Evolutionary conservation across 2,888 invertebrate species (phyloP).

Genomic region (Drosophila emarginata): DNA sequence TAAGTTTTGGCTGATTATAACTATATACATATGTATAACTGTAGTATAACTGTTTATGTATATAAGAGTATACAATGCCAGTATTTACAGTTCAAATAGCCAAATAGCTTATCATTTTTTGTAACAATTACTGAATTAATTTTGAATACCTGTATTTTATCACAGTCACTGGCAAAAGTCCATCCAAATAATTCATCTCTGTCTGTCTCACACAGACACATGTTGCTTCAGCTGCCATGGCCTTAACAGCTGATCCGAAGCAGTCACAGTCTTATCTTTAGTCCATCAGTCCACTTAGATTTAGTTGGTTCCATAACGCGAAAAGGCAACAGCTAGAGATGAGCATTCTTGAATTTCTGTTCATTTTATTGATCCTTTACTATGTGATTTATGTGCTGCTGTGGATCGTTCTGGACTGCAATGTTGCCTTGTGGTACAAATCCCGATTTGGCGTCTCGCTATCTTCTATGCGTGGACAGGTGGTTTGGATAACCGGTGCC

Average conservation of each 20-base stretch:
- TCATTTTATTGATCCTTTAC: conserved; percentile 81
- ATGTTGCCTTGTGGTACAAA: conserved; percentile 84
- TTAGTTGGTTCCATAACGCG: conserved; percentile 16
- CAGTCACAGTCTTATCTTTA: conserved; percentile 22
- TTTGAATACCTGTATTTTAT: background rate
- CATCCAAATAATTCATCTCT: background rate
- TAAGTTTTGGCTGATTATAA: too few species aligned
- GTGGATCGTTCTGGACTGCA: conserved; percentile 85
- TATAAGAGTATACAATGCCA: too few species aligned
- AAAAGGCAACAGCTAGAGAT: conserved; percentile 56
- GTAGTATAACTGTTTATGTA: too few species aligned
- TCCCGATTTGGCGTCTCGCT: conserved; percentile 86
- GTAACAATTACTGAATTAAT: too few species aligned
- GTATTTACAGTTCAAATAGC: too few species aligned
- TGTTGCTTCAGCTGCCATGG: background rate
- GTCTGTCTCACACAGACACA: background rate
- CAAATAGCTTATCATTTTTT: too few species aligned
- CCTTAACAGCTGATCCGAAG: conserved; percentile 39
- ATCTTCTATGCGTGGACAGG: conserved; percentile 85
- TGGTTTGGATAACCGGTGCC: conserved; percentile 93
- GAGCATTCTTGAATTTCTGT: conserved; percentile 79
- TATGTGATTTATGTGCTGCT: conserved; percentile 83
- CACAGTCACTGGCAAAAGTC: background rate
- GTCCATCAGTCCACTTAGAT: conserved; percentile 19
- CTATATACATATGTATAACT: too few species aligned